A percentile compares a stretch with the other conserved stretches of the same genome.
Conservation (phyloP, 2,113 vertebrate species). For the Gallinago paraguaiae region DNA sequence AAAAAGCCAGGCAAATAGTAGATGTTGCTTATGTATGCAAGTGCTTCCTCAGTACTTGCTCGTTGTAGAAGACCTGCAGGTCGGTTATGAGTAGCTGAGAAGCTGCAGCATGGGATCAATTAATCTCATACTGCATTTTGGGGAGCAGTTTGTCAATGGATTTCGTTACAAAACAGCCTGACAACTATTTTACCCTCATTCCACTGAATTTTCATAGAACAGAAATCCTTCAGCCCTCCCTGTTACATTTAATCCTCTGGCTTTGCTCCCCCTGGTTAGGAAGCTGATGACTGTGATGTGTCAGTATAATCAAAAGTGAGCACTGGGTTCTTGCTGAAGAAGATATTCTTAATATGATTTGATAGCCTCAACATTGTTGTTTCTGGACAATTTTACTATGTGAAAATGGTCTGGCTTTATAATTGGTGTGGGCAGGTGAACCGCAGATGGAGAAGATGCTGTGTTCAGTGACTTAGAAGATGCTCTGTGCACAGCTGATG, state of each 20-base stretch:
- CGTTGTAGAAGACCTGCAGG: background rate
- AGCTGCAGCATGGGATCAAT: background rate
- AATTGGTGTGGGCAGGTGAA: background rate
- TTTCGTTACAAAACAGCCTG: background rate
- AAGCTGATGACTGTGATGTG: background rate
- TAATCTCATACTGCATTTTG: background rate
- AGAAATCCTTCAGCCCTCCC: background rate
- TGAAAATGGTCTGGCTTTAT: background rate
- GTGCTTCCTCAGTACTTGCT: background rate
- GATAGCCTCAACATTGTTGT: background rate
- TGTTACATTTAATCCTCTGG: background rate
- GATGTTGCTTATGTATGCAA: background rate
- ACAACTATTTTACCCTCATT: background rate
- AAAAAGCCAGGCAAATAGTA: background rate
- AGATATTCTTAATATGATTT: background rate
- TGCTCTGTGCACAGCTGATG: fast-evolving
- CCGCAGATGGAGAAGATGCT: background rate
- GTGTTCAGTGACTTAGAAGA: background rate
- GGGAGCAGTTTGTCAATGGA: background rate
- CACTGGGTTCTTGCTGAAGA: background rate
- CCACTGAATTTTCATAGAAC: background rate
- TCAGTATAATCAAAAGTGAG: background rate
- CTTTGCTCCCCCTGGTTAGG: background rate
- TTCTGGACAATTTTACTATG: background rate
- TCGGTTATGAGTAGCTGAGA: background rate